A percentile compares a stretch with the other conserved stretches of the same genome.
Conservation (phyloP, 2,888 invertebrate genomes). For the Amitus sp. region DNA sequence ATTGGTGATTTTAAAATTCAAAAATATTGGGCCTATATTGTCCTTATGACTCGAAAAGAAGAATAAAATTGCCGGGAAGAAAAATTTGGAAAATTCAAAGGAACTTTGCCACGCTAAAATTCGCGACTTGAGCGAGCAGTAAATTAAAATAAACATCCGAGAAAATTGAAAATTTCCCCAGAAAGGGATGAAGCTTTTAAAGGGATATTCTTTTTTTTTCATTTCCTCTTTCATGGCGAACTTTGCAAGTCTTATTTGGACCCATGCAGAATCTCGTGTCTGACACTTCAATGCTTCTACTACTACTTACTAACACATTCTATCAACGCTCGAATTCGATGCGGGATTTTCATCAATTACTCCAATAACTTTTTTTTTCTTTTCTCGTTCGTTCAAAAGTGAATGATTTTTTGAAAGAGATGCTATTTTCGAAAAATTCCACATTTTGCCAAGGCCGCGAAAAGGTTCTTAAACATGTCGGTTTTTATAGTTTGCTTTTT, state of each 20-base stretch:
- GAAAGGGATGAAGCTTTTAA: background rate
- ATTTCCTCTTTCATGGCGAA: background rate
- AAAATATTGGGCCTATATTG: too few species aligned
- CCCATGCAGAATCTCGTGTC: constrained; percentile 11
- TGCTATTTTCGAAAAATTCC: background rate
- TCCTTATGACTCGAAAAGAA: too few species aligned
- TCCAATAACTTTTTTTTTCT: background rate
- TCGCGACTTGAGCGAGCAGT: background rate
- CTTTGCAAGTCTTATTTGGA: background rate
- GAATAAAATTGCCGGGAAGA: too few species aligned
- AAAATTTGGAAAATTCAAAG: too few species aligned
- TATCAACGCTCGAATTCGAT: constrained; percentile 19
- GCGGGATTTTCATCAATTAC: constrained; percentile 22
- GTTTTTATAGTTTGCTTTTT: background rate
- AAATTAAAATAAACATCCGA: background rate
- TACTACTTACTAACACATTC: constrained; percentile 26
- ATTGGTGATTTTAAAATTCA: too few species aligned
- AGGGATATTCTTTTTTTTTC: background rate
- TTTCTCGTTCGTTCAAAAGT: too few species aligned
- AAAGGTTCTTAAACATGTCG: too few species aligned
- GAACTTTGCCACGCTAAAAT: background rate
- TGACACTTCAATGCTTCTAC: constrained; percentile 21
- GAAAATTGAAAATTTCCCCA: background rate
- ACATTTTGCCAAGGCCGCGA: background rate
- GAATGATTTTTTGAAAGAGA: too few species aligned